Percentiles rank a stretch among this genome's conserved stretches.
Evolutionary conservation across 2,797 vertebrate genomes (phyloP).

Genomic region (Melanogrammus aeglefinus): DNA sequence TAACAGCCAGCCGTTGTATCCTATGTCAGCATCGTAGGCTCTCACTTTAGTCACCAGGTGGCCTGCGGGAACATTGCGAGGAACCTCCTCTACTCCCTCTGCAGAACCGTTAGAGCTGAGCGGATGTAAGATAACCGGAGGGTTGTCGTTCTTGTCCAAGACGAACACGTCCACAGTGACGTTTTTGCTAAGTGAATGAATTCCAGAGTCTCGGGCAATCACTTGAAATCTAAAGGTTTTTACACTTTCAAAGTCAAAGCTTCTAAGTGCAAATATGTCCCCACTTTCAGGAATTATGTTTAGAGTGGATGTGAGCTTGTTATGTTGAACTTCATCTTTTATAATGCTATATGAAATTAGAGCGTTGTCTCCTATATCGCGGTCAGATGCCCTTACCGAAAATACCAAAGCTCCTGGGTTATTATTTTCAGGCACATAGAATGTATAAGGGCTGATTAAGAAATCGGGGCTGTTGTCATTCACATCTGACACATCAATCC

Average conservation of each 20-base stretch:
- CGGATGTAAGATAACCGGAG: no score
- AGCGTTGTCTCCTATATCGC: conserved; percentile 38
- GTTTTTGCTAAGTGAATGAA: not conserved
- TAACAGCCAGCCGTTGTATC: no score
- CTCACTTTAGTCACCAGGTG: no score
- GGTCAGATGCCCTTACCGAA: conserved; percentile 47
- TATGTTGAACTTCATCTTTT: not conserved
- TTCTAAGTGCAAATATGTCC: not conserved
- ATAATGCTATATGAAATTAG: conserved; percentile 34
- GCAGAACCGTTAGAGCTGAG: no score
- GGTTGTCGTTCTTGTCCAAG: no score
- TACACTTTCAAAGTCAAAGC: not conserved
- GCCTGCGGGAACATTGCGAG: no score
- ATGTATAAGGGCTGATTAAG: conserved; percentile 41
- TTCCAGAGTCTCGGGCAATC: not conserved
- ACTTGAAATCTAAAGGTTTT: not conserved
- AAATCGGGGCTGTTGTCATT: conserved; percentile 71
- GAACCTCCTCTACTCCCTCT: no score
- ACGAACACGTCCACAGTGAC: no score
- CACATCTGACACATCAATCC: conserved; percentile 55
- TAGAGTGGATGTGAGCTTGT: not conserved
- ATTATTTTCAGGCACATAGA: conserved; percentile 67
- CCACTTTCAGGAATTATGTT: conserved; percentile 26
- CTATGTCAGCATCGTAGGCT: no score
- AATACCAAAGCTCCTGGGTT: conserved; percentile 48